phyloP scores from a whole-genome alignment of 2,113 vertebrate species.

The Trichomycterus rosablanca region DNA sequence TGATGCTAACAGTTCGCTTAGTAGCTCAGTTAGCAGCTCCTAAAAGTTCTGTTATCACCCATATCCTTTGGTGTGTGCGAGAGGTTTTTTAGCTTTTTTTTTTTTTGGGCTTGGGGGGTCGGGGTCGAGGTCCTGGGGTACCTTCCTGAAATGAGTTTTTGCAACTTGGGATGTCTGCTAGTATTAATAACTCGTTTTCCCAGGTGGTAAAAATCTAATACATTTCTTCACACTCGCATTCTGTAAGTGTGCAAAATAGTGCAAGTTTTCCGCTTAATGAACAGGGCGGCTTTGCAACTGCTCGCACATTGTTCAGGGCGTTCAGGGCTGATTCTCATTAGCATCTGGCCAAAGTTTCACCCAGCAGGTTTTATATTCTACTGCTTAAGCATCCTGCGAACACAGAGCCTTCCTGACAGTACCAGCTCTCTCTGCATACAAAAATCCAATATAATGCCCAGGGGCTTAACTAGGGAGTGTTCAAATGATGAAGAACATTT shows the following conservation, averaged over 20 bases:
- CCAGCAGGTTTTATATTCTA: slow-evolving; percentile 30
- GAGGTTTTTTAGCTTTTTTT: too few relatives aligned
- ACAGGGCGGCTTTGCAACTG: slow-evolving; percentile 1
- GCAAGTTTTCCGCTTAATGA: background rate
- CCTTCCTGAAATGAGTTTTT: too few relatives aligned
- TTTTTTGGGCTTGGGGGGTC: too few relatives aligned
- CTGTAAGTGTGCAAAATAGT: background rate
- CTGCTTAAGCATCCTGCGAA: slow-evolving; percentile 10
- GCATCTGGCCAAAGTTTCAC: slow-evolving; percentile 16
- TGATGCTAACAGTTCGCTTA: too few relatives aligned
- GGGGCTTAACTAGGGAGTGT: background rate
- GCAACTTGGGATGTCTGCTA: too few relatives aligned
- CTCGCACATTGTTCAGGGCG: background rate
- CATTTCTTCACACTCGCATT: background rate
- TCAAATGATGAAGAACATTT: background rate
- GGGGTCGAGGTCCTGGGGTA: too few relatives aligned
- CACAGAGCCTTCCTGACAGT: slow-evolving; percentile 14
- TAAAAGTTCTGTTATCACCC: too few relatives aligned
- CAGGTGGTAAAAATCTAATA: too few relatives aligned
- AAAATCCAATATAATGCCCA: slow-evolving; percentile 13
- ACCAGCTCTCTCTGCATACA: slow-evolving; percentile 8
- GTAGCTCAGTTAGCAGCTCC: too few relatives aligned
- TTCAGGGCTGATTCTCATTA: slow-evolving; percentile 17
- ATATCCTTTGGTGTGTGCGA: too few relatives aligned
- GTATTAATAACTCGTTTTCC: too few relatives aligned